Base-by-base conservation (phyloP, 2,113 vertebrate genomes). In the Pogonocichla stellata region DNA sequence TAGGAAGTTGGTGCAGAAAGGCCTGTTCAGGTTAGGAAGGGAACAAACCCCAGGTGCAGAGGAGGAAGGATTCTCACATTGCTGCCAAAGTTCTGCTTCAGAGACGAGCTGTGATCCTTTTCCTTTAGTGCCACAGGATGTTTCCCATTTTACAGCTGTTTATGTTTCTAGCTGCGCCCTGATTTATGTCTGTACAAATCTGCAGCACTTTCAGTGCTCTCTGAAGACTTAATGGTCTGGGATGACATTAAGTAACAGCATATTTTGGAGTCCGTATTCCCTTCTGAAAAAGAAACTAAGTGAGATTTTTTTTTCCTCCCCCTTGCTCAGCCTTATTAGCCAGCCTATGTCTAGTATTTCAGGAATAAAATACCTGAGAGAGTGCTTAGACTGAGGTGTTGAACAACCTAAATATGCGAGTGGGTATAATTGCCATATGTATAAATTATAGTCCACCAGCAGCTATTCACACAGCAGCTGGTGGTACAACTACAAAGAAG, bases 91-190 rank as follows among this genome's bases (percentile, higher is more conserved):
- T 9, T 26, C 26, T 64, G 34, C 62, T 88, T 48, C 64, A 73
- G 25, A 33, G 22, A 72, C 14, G 34, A 64, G 42, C n/a, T 51
- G 38, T 36, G 48, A 31, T 48, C 18, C 23, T 45, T 73, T 75
- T 74, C 29, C 29, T 69, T 69, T n/a, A 75, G 51, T 19, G 25
- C 38, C 61, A 57, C 0, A 1, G 24, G 24, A 16, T 40, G 8
- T 40, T 95, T 87, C 45, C 73, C 25, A 5, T 38, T 81, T 85
- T 57, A 54, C 85, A 95, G 61, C 29, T 81, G 34, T 70, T 86
- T 70, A 8, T 67, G 23, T 42, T 9, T 53, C 51, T 80, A 23
- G 38, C 31, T 8, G 1, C 25, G 8, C 38, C 72, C 56, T 84
- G 77, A 88, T 93, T 93, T 77, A 90, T 42, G 42, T 42, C 69